Evolutionary conservation across 2,888 invertebrate species (phyloP).

Genomic region (Dione vanillae): DNA sequence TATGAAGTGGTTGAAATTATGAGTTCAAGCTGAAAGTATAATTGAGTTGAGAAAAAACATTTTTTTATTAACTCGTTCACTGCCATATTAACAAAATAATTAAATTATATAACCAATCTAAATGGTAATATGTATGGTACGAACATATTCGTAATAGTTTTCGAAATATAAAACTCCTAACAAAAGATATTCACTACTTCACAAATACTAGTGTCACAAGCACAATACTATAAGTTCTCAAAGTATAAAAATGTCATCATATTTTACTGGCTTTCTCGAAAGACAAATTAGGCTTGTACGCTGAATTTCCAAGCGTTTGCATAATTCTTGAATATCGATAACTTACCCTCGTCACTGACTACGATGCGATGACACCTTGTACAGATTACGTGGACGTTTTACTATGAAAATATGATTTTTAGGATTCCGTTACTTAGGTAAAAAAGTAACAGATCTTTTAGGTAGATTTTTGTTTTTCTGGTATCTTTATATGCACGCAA

Average conservation of each 20-base stretch:
- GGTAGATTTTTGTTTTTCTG: neutral
- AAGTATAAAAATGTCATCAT: slow-evolving; percentile 35
- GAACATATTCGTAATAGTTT: no score
- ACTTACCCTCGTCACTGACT: slow-evolving; percentile 42
- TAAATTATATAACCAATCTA: no score
- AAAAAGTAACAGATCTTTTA: no score
- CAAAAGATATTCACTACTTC: neutral
- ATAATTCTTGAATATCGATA: slow-evolving; percentile 52
- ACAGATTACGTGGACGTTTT: slow-evolving; percentile 27
- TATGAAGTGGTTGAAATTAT: no score
- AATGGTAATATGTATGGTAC: no score
- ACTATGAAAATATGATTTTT: slow-evolving; percentile 17
- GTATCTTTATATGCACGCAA: neutral
- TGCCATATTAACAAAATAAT: no score
- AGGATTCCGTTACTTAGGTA: neutral
- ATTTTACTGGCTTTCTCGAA: slow-evolving; percentile 35
- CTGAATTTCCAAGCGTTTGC: slow-evolving; percentile 63
- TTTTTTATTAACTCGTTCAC: no score
- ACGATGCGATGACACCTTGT: slow-evolving; percentile 23
- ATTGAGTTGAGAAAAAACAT: no score
- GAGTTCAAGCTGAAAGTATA: no score
- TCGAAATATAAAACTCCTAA: neutral
- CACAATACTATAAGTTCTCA: slow-evolving; percentile 18
- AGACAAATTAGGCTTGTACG: slow-evolving; percentile 45
- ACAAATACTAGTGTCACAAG: slow-evolving; percentile 8